Conservation (phyloP, 2,113 vertebrate genomes). For the Strix aluco region DNA sequence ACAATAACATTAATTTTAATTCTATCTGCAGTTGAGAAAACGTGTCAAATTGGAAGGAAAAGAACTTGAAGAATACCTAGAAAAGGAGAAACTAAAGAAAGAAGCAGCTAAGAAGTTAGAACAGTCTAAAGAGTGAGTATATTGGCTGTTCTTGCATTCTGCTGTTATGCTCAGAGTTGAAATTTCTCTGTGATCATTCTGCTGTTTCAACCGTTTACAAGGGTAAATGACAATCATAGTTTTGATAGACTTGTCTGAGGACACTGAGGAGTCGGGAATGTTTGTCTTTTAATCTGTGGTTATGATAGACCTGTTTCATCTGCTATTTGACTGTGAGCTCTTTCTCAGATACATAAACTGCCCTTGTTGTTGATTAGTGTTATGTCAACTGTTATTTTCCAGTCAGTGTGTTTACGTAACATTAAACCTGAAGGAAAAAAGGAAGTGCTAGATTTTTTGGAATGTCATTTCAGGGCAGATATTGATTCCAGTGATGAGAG, state of each 20-base stretch:
- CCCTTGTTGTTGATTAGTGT: not conserved
- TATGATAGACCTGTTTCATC: not conserved
- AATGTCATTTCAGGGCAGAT: conserved; percentile 81
- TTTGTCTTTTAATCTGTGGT: not conserved
- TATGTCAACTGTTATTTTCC: not conserved
- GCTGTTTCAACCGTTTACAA: not conserved
- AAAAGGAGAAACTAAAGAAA: conserved; percentile 96
- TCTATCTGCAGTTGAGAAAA: conserved; percentile 84
- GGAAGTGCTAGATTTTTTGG: not conserved
- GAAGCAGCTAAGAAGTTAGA: conserved; percentile 97
- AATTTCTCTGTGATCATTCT: not conserved
- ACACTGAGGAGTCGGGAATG: not conserved
- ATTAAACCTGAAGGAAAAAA: not conserved
- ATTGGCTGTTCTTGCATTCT: not conserved
- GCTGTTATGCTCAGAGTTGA: not conserved
- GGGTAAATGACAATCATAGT: not conserved
- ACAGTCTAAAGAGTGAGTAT: conserved; percentile 96
- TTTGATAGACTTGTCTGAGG: not conserved
- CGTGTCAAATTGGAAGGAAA: conserved; percentile 96
- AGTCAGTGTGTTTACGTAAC: not conserved
- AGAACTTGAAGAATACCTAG: conserved; percentile 94
- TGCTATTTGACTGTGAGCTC: not conserved
- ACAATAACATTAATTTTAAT: not conserved
- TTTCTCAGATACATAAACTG: not conserved
- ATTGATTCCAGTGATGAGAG: conserved; percentile 98